A percentile compares a stretch with the other conserved stretches of the same genome.
Conservation (phyloP, 2,113 vertebrate genomes). For the Onychostruthus taczanowskii region DNA sequence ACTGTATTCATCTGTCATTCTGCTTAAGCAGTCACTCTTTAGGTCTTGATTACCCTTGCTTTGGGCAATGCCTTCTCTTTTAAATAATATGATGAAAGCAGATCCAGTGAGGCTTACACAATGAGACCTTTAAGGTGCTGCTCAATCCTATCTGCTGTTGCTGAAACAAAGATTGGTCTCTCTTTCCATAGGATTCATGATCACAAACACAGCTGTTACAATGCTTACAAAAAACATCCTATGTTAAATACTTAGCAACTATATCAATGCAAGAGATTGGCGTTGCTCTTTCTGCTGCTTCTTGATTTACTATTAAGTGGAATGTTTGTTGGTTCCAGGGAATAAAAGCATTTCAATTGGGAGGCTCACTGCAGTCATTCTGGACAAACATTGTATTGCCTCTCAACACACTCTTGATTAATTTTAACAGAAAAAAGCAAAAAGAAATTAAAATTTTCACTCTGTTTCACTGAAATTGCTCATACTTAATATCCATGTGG, state of each 20-base stretch:
- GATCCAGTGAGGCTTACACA: conserved; percentile 44
- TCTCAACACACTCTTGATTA: not conserved
- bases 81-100: conserved; percentile 27
- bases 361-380: not conserved
- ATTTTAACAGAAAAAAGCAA: not conserved
- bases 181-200: not conserved
- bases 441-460: not conserved
- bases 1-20: conserved; percentile 32
- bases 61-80: conserved; percentile 48
- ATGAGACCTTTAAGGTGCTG: conserved; percentile 32
- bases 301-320: not conserved
- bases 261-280: not conserved
- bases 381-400: not conserved
- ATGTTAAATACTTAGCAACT: not conserved
- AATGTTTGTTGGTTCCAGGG: not conserved
- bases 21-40: conserved; percentile 46
- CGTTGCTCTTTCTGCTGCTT: not conserved
- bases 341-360: not conserved
- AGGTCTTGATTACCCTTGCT: conserved; percentile 57
- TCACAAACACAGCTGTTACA: not conserved
- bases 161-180: conserved; percentile 22
- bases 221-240: not conserved
- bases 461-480: not conserved
- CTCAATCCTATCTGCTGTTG: conserved; percentile 19
- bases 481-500: not conserved